phyloP scores from a whole-genome alignment of 2,797 vertebrate species.

The Diplodus sargus region DNA sequence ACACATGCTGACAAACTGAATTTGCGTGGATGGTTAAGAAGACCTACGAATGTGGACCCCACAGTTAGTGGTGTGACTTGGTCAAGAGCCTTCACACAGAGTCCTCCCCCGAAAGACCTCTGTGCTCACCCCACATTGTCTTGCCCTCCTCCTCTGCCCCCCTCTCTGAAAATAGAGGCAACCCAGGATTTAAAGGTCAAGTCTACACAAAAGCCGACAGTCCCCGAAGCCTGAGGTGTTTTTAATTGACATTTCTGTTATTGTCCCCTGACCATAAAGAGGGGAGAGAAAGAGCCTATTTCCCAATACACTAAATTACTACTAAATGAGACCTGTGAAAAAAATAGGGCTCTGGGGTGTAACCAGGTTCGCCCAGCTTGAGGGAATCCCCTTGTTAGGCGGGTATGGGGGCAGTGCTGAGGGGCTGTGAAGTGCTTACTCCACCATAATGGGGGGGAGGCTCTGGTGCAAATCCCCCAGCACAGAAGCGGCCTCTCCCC shows the following conservation, averaged over 20 bases:
- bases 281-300: constrained; percentile 67
- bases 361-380: constrained; percentile 75
- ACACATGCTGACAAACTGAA: constrained; percentile 53
- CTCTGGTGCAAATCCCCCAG: constrained; percentile 88
- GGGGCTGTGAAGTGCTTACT: constrained; percentile 81
- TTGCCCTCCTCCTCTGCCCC: constrained; percentile 69
- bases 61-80: constrained; percentile 76
- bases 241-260: constrained; percentile 87
- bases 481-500: constrained; percentile 85
- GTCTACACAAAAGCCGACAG: constrained; percentile 82
- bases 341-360: constrained; percentile 77
- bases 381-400: constrained; percentile 82
- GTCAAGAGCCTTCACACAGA: constrained; percentile 78
- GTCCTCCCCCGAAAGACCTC: constrained; percentile 73
- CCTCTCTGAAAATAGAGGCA: constrained; percentile 83
- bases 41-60: constrained; percentile 65
- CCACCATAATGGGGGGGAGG: constrained; percentile 82
- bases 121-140: constrained; percentile 76
- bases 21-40: constrained; percentile 49
- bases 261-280: constrained; percentile 79
- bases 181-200: constrained; percentile 88
- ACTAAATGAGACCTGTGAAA: constrained; percentile 81
- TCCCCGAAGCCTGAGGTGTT: constrained; percentile 82
- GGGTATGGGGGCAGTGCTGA: constrained; percentile 71
- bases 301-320: constrained; percentile 81